phyloP scores from a whole-genome alignment of 2,888 invertebrate genomes.

The Bedellia somnulentella region DNA sequence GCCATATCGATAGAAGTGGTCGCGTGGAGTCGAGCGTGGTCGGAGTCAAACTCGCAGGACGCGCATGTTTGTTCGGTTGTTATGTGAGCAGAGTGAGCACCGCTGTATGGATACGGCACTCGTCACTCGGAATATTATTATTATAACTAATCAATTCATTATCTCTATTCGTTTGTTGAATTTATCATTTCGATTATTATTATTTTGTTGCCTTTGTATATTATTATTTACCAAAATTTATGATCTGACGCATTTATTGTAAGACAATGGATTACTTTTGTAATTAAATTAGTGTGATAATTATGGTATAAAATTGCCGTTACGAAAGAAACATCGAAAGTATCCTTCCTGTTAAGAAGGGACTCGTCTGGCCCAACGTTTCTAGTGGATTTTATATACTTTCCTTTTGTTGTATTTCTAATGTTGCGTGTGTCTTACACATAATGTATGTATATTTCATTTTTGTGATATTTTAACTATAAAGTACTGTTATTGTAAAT shows the following conservation, averaged over 20 bases:
- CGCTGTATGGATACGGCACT: conserved; percentile 52
- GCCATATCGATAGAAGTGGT: conserved; percentile 59
- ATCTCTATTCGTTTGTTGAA: conserved; percentile 51
- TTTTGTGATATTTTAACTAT: conserved; percentile 65
- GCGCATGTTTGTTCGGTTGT: background rate
- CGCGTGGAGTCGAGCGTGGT: conserved; percentile 14
- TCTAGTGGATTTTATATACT: conserved; percentile 59
- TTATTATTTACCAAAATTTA: conserved; percentile 58
- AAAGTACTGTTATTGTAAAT: conserved; percentile 62
- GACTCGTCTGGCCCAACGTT: conserved; percentile 58
- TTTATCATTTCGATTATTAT: conserved; percentile 53
- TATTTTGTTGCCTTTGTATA: conserved; percentile 58
- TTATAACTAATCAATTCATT: conserved; percentile 46
- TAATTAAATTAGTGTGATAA: conserved; percentile 61
- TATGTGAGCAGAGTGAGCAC: too few relatives aligned
- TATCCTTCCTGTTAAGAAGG: conserved; percentile 63
- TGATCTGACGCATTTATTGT: conserved; percentile 64
- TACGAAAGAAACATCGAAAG: conserved; percentile 61
- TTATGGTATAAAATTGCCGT: conserved; percentile 59
- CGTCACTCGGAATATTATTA: too few relatives aligned
- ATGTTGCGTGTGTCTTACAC: conserved; percentile 64
- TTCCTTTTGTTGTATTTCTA: conserved; percentile 61
- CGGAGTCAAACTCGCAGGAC: background rate
- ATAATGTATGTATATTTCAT: conserved; percentile 64
- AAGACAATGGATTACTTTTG: conserved; percentile 61